phyloP scores from a whole-genome alignment of 2,113 vertebrate species.

The human (Homo sapiens) region DNA sequence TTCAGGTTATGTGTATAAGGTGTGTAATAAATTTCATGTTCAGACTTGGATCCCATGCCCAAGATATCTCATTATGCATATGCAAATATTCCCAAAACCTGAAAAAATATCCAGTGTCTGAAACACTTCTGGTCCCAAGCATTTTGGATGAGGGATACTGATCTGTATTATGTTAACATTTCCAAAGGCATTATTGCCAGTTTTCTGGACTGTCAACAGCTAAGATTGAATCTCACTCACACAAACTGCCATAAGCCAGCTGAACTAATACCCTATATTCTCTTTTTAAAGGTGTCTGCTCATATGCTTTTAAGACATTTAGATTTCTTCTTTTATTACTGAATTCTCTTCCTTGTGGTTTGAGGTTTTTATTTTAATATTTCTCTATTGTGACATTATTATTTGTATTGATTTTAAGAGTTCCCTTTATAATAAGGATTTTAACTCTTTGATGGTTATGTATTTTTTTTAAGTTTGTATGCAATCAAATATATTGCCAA shows the following conservation, averaged over 20 bases:
- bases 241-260: neutral
- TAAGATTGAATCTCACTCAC: neutral
- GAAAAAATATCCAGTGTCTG: neutral
- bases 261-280: neutral
- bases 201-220: neutral
- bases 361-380: neutral
- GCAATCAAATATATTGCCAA: neutral
- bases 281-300: slow-evolving; percentile 13
- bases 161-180: neutral
- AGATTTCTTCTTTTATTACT: neutral
- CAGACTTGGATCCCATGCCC: neutral
- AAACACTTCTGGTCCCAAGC: neutral
- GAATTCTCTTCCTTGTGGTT: neutral
- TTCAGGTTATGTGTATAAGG: neutral
- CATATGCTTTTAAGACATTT: neutral
- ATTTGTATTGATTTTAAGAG: neutral
- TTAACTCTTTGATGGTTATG: neutral
- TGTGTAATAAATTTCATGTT: neutral
- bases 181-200: neutral
- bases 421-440: slow-evolving; percentile 24
- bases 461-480: neutral
- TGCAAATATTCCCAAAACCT: neutral
- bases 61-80: neutral
- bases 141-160: neutral
- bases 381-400: neutral